Evolutionary conservation across 1,140 invertebrate genomes (phyloP), one percentile per base, ranked within the genome.

Genomic region (Neoseiulus cucumeris): DNA sequence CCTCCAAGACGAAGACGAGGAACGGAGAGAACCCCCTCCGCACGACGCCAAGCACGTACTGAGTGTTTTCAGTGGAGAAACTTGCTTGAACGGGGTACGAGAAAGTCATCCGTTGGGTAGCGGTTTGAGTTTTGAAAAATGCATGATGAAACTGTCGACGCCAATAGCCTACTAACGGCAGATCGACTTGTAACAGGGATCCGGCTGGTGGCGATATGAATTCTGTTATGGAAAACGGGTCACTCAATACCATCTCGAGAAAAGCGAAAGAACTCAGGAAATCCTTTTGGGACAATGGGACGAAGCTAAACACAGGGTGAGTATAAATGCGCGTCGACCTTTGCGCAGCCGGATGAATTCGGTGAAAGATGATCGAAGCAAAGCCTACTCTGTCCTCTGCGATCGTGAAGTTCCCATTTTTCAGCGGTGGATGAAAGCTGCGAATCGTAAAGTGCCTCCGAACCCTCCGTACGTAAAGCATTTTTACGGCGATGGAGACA

Each of bases 151-250:
- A n/a, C n/a, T 39, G 4, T 39, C 33, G 4, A 39, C 33, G 33
- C 33, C 33, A 6, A 29, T 42, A 17, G 44, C 20, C 39, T 66
- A 28, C n/a, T 59, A 22, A 28, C n/a, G 33, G 1, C 65, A 20
- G n/a, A 7, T 66, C 14, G 64, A 68, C 66, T 42, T 51, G 68
- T 72, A 73, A 17, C 71, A 92, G 89, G 91, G 91, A 14, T 84
- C 84, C 51, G 90, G 91, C 22, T 97, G 91, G 91, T 96, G 92
- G 92, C 91, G 90, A 71, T 95, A 93, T 75, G 90, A 95, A 75
- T 94, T 95, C 73, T 97, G 92, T 72, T 93, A 92, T 76, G 90
- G 89, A 0, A 84, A 85, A 72, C 82, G 84, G 68, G 86, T 96
- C 0, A 80, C 83, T 1, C 91, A 96, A 73, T 95, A 87, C 73